Evolutionary conservation across 2,888 invertebrate genomes (phyloP), one percentile per base, ranked within the genome.

Genomic region (Cepaea hortensis): DNA sequence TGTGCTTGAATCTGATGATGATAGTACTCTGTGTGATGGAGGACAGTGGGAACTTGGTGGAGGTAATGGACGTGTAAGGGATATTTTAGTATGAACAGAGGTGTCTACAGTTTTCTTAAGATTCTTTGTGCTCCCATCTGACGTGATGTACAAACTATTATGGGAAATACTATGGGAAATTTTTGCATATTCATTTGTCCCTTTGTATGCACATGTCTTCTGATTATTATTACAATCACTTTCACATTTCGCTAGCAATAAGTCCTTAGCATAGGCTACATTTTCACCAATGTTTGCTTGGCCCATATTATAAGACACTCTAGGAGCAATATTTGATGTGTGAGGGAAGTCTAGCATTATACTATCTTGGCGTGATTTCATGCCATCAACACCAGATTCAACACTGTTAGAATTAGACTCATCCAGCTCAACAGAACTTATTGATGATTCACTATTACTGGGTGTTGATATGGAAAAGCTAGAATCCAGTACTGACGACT

Each of bases 401-500:
- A 70, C 65, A 80, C 91, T 90, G 9, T 72, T 23, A 35, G 20
- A 65, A 73, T 86, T 85, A 13, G 83, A 82, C 88, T 91, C 90
- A 84, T 91, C 91, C 82, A 90, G 90, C 3, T 90, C 89, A 20
- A 92, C 86, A 15, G 93, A 93, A 23, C 90, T 89, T 6, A 89
- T 84, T 9, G 93, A 93, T 88, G 91, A 92, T 6, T 88, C 86
- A 9, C 93, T 92, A 48, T 90, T 90, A 88, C 91, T 92, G 7
- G 93, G 92, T 1, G 93, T 93, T 9, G 93, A 93, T 80, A 93
- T 90, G 7, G 92, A 93, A 82, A 93, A 90, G 88, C 92, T 93
- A 3, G 92, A 91, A 72, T 91, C 91, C 2, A 93, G 91, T 72
- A 88, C 89, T 81, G 88, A 86, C 72, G 91, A 90, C 55, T 89